Conservation (phyloP, 2,797 vertebrate genomes). For the Sebastolobus altivelis region DNA sequence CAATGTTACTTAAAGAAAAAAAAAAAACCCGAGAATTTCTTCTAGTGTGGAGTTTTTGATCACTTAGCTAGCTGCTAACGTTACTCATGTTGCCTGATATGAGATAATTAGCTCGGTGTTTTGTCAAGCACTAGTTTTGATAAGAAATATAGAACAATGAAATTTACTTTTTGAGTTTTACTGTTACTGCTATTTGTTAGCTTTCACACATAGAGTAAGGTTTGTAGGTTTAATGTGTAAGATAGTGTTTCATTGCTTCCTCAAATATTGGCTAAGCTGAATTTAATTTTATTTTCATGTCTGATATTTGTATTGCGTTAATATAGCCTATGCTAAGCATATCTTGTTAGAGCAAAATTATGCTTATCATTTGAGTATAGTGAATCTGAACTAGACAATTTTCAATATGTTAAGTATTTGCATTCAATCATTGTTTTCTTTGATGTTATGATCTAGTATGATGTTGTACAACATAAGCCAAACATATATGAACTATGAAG, state of each 20-base stretch:
- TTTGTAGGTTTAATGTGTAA: background rate
- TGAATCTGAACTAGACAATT: background rate
- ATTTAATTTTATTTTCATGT: background rate
- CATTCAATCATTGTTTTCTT: background rate
- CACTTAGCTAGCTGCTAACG: background rate
- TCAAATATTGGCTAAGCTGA: background rate
- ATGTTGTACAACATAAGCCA: background rate
- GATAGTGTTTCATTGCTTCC: background rate
- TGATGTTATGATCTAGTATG: background rate
- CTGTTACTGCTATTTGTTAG: background rate
- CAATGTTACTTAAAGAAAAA: background rate
- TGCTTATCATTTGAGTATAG: background rate
- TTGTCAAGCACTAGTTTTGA: background rate
- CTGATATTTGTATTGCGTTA: background rate
- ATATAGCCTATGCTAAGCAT: no score
- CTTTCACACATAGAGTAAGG: no score
- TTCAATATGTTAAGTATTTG: background rate
- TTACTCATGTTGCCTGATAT: background rate
- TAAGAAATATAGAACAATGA: no score
- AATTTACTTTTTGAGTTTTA: no score
- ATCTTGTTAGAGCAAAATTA: background rate
- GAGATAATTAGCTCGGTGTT: background rate
- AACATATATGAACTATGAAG: background rate
- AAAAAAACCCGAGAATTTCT: no score
- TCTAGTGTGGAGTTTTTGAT: background rate